Evolutionary conservation across 2,797 vertebrate species (phyloP), one percentile per base, ranked within the genome.

Genomic region (Amniataba percoides): DNA sequence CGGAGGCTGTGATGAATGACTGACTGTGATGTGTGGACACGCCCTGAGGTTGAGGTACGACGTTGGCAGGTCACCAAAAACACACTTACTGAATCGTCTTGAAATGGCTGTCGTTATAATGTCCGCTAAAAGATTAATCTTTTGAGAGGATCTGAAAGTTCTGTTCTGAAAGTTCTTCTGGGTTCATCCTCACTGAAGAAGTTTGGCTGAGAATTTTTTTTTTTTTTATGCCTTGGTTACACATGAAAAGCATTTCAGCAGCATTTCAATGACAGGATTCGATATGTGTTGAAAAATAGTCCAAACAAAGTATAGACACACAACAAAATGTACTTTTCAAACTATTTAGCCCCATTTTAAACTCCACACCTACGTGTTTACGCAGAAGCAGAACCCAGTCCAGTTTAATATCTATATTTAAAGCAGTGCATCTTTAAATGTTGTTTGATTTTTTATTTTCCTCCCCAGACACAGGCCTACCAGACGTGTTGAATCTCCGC

Each of bases 401-500:
- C 15, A 16, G 15, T 36, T 36, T 36, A 36, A 36, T 36, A 36
- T 36, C 21, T 14, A 42, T 10, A 27, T 52, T 71, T 59, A 27
- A 55, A 43, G 42, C 63, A 63, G 27, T 6, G 7, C 5, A 36
- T 36, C 34, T 36, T 8, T 36, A 36, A 36, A 36, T 36, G 5
- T 36, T 36, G 34, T 34, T 34, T 34, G 34, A 34, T 34, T 34
- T 34, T 34, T 34, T 12, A 21, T 34, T 1, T 27, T 62, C 66
- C 57, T 31, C 23, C 49, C 14, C 5, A 14, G n/a, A 21, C 36
- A 73, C 49, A 61, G 11, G 53, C 34, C 31, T 15, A 25, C 21
- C 58, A 52, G 31, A 1, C 39, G 14, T 16, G 14, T 11, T 43
- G 45, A 51, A 61, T 79, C 74, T 66, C 21, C 23, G 8, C 43